These are phyloP conservation scores for Dinothrombium tinctorium DNA, from an alignment of 1,140 invertebrate genomes.

Conservation along the genomic window DNA sequence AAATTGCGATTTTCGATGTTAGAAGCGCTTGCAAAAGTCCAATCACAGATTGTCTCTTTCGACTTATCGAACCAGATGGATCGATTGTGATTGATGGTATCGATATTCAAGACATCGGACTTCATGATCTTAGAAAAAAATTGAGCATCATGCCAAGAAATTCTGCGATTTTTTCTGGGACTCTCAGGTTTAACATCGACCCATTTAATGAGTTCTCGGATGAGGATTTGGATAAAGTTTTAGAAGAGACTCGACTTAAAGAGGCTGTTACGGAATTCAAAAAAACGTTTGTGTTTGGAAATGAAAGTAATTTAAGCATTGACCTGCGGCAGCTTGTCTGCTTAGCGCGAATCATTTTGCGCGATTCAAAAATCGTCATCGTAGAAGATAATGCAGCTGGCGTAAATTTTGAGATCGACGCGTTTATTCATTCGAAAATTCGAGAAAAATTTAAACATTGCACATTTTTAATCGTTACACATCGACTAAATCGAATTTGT, in stretches of 20 bases:
- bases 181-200: slow-evolving; percentile 21
- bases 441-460: slow-evolving; percentile 46
- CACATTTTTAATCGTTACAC: slow-evolving; percentile 78
- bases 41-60: slow-evolving; percentile 52
- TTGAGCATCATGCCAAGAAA: slow-evolving; percentile 36
- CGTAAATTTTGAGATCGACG: slow-evolving; percentile 67
- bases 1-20: slow-evolving; percentile 58
- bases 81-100: slow-evolving; percentile 21
- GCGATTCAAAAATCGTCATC: slow-evolving; percentile 65
- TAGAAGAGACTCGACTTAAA: slow-evolving; percentile 17
- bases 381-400: slow-evolving; percentile 88
- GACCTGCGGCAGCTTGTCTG: slow-evolving; percentile 61
- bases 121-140: slow-evolving; percentile 12
- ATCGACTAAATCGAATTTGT: slow-evolving; percentile 60
- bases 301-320: slow-evolving; percentile 37
- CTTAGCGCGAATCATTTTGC: slow-evolving; percentile 54
- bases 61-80: slow-evolving; percentile 42
- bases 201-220: slow-evolving; percentile 17
- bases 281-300: slow-evolving; percentile 15
- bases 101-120: slow-evolving; percentile 18
- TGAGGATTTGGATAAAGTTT: slow-evolving; percentile 17
- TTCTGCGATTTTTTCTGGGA: slow-evolving; percentile 24
- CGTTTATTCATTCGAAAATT: slow-evolving; percentile 57
- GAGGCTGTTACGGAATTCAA: slow-evolving; percentile 12
- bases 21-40: slow-evolving; percentile 82